phyloP scores from a whole-genome alignment of 1,140 invertebrate genomes.

The Maconellicoccus hirsutus region DNA sequence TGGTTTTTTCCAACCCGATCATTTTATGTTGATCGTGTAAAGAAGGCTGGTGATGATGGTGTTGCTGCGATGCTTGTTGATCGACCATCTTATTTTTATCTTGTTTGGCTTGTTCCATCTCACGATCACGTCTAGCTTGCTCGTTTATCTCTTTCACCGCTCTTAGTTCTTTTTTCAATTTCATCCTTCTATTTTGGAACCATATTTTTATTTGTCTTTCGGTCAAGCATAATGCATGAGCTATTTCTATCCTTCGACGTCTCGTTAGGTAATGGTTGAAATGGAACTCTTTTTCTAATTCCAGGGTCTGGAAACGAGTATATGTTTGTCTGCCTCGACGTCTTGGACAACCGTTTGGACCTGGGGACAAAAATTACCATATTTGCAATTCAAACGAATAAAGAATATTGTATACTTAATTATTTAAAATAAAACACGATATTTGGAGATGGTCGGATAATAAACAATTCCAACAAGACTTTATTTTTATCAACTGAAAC shows the following conservation, averaged over 20 bases:
- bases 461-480: no score
- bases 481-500: no score
- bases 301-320: conserved; percentile 86
- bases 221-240: conserved; percentile 87
- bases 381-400: no score
- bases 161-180: conserved; percentile 88
- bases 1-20: conserved; percentile 28
- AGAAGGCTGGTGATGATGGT: conserved; percentile 41
- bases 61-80: conserved; percentile 46
- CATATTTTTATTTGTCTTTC: conserved; percentile 96
- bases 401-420: no score
- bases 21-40: conserved; percentile 30
- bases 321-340: conserved; percentile 90
- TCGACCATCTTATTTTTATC: conserved; percentile 61
- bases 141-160: conserved; percentile 92
- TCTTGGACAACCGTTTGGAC: conserved; percentile 89
- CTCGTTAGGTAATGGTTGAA: conserved; percentile 95
- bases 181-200: conserved; percentile 97
- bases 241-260: conserved; percentile 90
- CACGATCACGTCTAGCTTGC: conserved; percentile 75
- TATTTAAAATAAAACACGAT: no score
- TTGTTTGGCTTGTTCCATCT: conserved; percentile 81
- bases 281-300: conserved; percentile 96
- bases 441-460: no score
- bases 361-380: conserved; percentile 46